Base-by-base conservation (phyloP, 2,888 invertebrate species). In the Papilio protenor region DNA sequence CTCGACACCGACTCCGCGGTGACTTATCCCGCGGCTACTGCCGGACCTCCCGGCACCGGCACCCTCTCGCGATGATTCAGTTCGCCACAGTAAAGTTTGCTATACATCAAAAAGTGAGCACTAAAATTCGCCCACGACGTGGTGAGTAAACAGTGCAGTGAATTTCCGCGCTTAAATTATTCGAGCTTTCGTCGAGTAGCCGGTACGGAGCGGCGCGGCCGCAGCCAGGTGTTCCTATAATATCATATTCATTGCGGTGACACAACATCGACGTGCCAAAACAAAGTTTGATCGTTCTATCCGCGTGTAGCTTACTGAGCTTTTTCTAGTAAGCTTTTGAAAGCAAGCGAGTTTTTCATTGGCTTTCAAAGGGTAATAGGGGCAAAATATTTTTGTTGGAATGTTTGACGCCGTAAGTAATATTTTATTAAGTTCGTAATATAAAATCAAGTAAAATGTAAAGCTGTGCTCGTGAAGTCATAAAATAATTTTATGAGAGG, bases 81-180 rank as follows among this genome's bases (percentile, higher is more conserved):
- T 95, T 96, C 94, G 95, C 95, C 90, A 96, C 95, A 88, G 95
- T 96, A 88, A 96, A 95, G 95, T 96, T 95, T 93, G 95, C 95
- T 94, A 96, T 96, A 91, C 95, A 92, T 86, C 91, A 92, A 91
- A 95, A 94, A 94, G 94, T 94, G 92, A 91, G 90, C 93, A 92
- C 90, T 91, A 93, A 92, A 92, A 86, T 88, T 87, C 90, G 91
- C 86, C 90, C 87, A 87, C 90, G 86, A 84, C 90, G 93, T 89
- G 95, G 94, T 94, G 94, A 94, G 94, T 94, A 93, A 89, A 92
- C 90, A 93, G 94, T 94, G 93, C 89, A 93, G 93, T 94, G 93
- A 89, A 85, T 88, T 86, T 86, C 23, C 73, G 55, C 57, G 61
- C 47, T 74, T 75, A 75, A 64, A 74, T 77, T 78, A 76, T 76